Percentiles rank a stretch among this genome's conserved stretches.
Conservation (phyloP, 2,797 vertebrate species). For the Acomys russatus region DNA sequence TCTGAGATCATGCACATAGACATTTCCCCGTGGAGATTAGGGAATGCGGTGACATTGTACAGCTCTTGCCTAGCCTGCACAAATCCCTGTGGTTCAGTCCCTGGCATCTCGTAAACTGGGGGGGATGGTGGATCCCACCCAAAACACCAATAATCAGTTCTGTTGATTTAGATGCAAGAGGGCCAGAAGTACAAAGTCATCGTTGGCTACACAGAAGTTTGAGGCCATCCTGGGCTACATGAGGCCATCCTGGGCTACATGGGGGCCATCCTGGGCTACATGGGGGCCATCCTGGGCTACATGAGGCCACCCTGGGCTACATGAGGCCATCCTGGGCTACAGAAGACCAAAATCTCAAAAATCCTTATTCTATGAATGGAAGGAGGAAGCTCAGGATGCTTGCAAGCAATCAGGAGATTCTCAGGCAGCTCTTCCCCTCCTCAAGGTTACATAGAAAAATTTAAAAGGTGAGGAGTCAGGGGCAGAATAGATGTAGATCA, state of each 20-base stretch:
- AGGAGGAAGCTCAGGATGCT: not conserved
- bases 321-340: too few species aligned
- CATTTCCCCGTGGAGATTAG: not conserved
- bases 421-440: not conserved
- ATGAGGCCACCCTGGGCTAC: not conserved
- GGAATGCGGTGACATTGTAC: not conserved
- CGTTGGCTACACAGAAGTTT: not conserved
- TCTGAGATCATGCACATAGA: not conserved
- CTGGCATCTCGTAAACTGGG: not conserved
- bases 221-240: not conserved
- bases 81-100: not conserved
- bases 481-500: not conserved
- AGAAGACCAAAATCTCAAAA: not conserved
- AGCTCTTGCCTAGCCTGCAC: not conserved
- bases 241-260: too few species aligned
- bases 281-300: not conserved
- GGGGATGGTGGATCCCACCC: not conserved
- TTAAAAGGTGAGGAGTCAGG: not conserved
- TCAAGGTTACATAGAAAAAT: not conserved
- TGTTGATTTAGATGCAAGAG: not conserved
- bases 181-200: not conserved
- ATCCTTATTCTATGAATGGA: not conserved
- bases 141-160: not conserved
- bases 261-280: too few species aligned
- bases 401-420: not conserved